Evolutionary conservation across 2,888 invertebrate species (phyloP).

Genomic region (Molorchus minor): DNA sequence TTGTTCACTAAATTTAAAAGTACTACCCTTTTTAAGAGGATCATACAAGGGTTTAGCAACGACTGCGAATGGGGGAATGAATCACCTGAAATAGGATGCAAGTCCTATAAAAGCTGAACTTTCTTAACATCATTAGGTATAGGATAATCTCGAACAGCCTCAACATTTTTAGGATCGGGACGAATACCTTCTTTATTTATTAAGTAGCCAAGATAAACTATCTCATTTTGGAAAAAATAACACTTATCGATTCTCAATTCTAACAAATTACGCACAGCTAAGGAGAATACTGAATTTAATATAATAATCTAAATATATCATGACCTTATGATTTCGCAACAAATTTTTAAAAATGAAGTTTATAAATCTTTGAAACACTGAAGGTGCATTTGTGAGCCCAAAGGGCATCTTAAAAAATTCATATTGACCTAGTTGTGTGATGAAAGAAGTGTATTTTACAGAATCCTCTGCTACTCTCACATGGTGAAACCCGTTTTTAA

Average conservation of each 20-base stretch:
- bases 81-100: no score
- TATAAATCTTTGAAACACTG: neutral
- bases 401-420: slow-evolving; percentile 3
- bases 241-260: neutral
- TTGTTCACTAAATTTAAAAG: no score
- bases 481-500: slow-evolving; percentile 1
- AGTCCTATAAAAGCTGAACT: no score
- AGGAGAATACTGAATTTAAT: neutral
- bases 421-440: neutral
- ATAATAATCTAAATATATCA: neutral
- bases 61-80: no score
- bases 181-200: neutral
- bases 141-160: no score
- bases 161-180: neutral
- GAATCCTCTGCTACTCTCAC: slow-evolving; percentile 4
- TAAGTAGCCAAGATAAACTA: neutral
- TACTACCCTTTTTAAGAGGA: no score
- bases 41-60: no score
- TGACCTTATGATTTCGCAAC: neutral
- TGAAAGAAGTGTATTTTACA: slow-evolving; percentile 10
- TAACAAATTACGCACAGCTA: neutral
- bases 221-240: neutral
- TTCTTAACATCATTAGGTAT: no score
- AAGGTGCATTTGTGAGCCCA: neutral
- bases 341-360: neutral